Evolutionary conservation across 2,113 vertebrate genomes (phyloP), one percentile per base, ranked within the genome.

Genomic region (Sceloporus undulatus): DNA sequence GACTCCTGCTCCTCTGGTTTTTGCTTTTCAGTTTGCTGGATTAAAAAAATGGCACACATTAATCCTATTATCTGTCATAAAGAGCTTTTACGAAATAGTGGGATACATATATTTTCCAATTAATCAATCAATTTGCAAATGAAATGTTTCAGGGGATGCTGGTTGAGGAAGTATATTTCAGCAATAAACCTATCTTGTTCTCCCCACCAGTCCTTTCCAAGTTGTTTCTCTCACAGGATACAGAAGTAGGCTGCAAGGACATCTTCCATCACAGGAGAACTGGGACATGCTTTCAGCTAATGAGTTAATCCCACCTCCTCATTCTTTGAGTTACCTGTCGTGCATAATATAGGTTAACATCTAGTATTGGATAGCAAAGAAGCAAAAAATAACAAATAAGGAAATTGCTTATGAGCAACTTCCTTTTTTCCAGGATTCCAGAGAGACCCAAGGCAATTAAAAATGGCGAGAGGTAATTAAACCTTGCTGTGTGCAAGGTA

Each of bases 371-470:
- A 52, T 71, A 23, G 27, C 27, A 19, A n/a, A 71, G 34, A 29
- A 52, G 82, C 40, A 83, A 83, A 71, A 48, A 4, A 48, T 48
- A 48, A 6, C 42, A 19, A n/a, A 71, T 54, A 29, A 52, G 66
- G 66, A 83, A 83, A 71, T 9, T 10, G 66, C 82, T 83, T 71
- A 83, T 83, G 66, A 83, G 82, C 29, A 71, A 83, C 66, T 83
- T 83, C 82, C 82, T 62, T 83, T 83, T 52, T 68, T 71, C 42
- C 16, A 52, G 42, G 82, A 14, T 52, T n/a, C 66, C 42, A 71
- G 66, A 71, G 81, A 52, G 66, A 83, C 66, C 40, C 66, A 71
- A 70, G 19, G 65, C 65, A 68, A 83, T 83, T 70, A 19, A 83
- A 70, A 70, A 70, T 48, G 25, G 65, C 18, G 6, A n/a, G 27